Evolutionary conservation across 2,888 invertebrate genomes (phyloP), one percentile per base, ranked within the genome.

Genomic region (Xanthostigma xanthostigma): DNA sequence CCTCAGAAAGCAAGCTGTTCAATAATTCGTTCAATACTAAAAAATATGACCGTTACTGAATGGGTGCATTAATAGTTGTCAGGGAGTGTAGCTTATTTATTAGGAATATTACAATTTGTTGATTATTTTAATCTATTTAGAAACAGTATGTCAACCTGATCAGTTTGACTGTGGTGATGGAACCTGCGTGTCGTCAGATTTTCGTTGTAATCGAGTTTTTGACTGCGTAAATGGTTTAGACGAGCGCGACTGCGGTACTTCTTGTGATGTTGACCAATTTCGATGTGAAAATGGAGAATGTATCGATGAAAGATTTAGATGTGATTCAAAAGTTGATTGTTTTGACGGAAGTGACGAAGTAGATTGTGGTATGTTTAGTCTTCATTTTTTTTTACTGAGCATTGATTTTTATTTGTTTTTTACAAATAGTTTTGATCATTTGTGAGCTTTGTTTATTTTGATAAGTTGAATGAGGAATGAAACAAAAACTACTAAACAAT

Each of bases 161-260:
- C 53, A 77, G 60, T 74, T 76, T 64, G 70, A 68, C 55, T 79
- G 75, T 57, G 60, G 64, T 52, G 69, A 77, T 57, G 77, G 78
- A 14, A 59, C 62, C 49, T 86, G 85, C 61, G 70, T 83, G 54
- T 64, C 74, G 51, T 64, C 60, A n/a, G 66, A 67, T 12, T 76
- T 77, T 57, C 65, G 67, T 49, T 88, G 88, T 59, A 79, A 87
- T 59, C 68, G 70, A 44, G 55, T 65, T 36, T 44, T 44, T 34
- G 80, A 83, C 60, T 83, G 83, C 58, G 53, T 59, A 34, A 81
- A 82, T 60, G 69, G 69, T 48, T 75, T 75, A 6, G 83, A 83
- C 56, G 83, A 83, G 64, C 64, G 63, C 13, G 66, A 69, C 53
- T 82, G 81, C 64, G 68, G 72, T 72, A 71, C 61, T 37, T 58